Base-by-base conservation (phyloP, 2,797 vertebrate species). In the Manis pentadactyla region DNA sequence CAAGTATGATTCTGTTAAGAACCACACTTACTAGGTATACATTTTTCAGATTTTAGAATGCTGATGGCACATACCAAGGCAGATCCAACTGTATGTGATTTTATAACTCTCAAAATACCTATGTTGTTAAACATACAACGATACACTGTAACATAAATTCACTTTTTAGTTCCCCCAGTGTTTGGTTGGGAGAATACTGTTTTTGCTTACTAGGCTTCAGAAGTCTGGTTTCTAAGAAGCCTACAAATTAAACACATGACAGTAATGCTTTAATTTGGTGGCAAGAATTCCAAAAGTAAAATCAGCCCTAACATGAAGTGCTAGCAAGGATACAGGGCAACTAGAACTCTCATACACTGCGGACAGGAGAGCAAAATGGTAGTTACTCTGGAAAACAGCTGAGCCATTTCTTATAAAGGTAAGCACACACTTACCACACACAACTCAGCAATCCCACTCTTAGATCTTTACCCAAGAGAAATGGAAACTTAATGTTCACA, bases 1-100 rank as follows among this genome's bases (percentile, higher is more conserved):
- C 42, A 95, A 87, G 61, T 46, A 84, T 12, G 18, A 97, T 84
- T 93, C 78, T 93, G 61, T 23, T 81, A 92, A 89, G 49, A 96
- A 83, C 23, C 79, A 59, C 25, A 81, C 9, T 85, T 71, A 90
- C 11, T n/a, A 95, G 49, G n/a, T 12, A 82, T 7, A 91, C 0
- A 71, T 61, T 91, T 90, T 78, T 93, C 49, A 89, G 64, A 79
- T 78, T 94, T 95, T 71, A 27, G 66, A 85, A 59, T 64, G 27
- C 73, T 57, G n/a, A 73, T 12, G 34, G 61, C 19, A 81, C 25
- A 71, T 6, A 78, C n/a, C 49, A 69, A 51, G 21, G 51, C 61
- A 90, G n/a, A 92, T 34, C 12, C 68, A 96, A 93, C 5, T 78
- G 7, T 15, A 29, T 17, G 53, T 21, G 57, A 82, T 23, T 75